Percentiles rank a stretch among this genome's conserved stretches.
phyloP scores from a whole-genome alignment of 2,113 vertebrate genomes.

The Bucco capensis region DNA sequence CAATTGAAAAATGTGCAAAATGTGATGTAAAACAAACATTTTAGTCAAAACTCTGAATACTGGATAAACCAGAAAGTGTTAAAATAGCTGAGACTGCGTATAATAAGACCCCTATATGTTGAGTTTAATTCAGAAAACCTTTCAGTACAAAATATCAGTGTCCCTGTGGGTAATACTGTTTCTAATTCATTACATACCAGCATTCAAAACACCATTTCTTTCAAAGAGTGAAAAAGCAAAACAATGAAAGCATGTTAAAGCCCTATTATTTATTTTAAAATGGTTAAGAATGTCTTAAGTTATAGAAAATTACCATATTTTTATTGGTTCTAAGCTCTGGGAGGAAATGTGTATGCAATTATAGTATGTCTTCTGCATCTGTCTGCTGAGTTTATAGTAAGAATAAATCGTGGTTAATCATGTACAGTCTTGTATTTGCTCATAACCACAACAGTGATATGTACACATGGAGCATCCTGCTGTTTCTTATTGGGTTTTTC shows the following conservation, averaged over 20 bases:
- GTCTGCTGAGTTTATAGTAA: constrained; percentile 49
- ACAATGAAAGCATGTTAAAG: constrained; percentile 4
- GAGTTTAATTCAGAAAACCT: constrained; percentile 43
- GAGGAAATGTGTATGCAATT: constrained; percentile 52
- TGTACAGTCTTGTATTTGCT: constrained; percentile 52
- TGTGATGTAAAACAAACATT: not conserved
- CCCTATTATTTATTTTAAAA: constrained; percentile 58
- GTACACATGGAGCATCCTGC: constrained; percentile 51
- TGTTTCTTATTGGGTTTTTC: constrained; percentile 64
- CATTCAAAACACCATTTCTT: constrained; percentile 30
- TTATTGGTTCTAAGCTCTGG: constrained; percentile 38
- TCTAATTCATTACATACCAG: constrained; percentile 32
- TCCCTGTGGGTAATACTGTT: constrained; percentile 20
- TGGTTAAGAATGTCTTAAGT: constrained; percentile 41
- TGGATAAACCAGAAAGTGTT: constrained; percentile 40
- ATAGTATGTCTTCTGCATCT: constrained; percentile 34
- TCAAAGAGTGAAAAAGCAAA: constrained; percentile 40
- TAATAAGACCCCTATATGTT: not conserved
- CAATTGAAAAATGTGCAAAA: not conserved
- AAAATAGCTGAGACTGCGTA: constrained; percentile 10
- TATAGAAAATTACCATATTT: constrained; percentile 39
- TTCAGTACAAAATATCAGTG: no score
- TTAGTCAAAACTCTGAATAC: not conserved
- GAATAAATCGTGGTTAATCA: constrained; percentile 70
- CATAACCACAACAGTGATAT: constrained; percentile 58